Evolutionary conservation across 2,888 invertebrate species (phyloP), one percentile per base, ranked within the genome.

Genomic region (Maniola hyperantus): DNA sequence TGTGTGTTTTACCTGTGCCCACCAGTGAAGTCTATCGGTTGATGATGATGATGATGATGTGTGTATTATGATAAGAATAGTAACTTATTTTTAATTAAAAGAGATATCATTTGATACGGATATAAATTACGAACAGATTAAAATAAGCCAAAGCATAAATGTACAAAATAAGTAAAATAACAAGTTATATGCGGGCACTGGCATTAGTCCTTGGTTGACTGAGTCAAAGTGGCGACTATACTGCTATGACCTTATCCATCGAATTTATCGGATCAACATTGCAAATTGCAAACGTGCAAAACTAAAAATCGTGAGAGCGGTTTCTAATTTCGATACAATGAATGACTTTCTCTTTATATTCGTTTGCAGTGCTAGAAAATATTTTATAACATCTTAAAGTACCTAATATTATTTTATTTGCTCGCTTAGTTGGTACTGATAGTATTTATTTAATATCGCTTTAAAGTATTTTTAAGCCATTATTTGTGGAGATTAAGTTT

Each of bases 191-290:
- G 64, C 62, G 63, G 65, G 50, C 61, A 62, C 62, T 71, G 62
- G 39, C 58, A 64, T 63, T 61, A 71, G 70, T 66, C 68, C 68
- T 71, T 71, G 70, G 44, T 57, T 62, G 8, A 62, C 66, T 62
- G 62, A 71, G 66, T 68, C 64, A 67, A 61, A 64, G 63, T 67
- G 68, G 67, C 68, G 68, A 67, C 71, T 64, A 48, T 65, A 39
- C 44, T 61, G 64, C 62, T 65, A 59, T 20, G 60, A 20, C 59
- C 55, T 57, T 63, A 70, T 61, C 48, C 33, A 51, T 60, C 65
- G 64, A 70, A 65, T 11, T 39, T 11, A 53, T 44, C 1, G 44
- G 44, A 53, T 15, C 61, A 60, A 18, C 5, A 55, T 11, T 33
- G 54, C 59, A 57, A 13, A 5, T 6, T 42, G 48, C 48, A 26